Evolutionary conservation across 2,797 vertebrate genomes (phyloP), one percentile per base, ranked within the genome.

Genomic region (Ctenochaetus hawaiiensis): DNA sequence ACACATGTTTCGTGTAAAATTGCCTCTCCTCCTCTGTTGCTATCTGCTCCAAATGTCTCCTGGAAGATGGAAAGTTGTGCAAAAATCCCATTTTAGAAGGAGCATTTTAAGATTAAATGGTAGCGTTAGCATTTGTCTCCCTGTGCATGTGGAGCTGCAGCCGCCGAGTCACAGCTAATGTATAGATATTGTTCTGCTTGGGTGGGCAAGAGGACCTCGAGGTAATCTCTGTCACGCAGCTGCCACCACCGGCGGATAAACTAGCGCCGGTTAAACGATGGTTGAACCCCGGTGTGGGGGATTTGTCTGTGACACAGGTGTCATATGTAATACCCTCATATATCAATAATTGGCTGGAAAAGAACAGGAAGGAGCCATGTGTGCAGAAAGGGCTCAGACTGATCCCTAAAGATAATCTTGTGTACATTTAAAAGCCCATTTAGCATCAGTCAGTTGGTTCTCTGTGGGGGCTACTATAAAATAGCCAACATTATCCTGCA

Each of bases 271-370:
- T 87, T 92, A 91, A 92, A 88, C 54, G 74, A 92, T 88, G 86
- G 92, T 92, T 96, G 94, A 92, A 89, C 86, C 70, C 86, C 49
- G 54, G 79, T 86, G 87, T 62, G 44, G 75, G 77, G 69, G 92
- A 94, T 91, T 94, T 64, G 0, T 91, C 91, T 91, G 92, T 91
- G 93, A 94, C 94, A 96, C 92, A 96, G 94, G 95, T 96, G 95
- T 96, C 95, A 93, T 86, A 91, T 96, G 95, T 95, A 96, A 96
- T 96, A 94, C 94, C 84, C 77, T 93, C 94, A 92, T 93, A 92
- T 94, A 96, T 96, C 95, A 96, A 92, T 95, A 96, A 95, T 84
- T 78, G 81, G 71, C 76, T 78, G 78, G 61, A 85, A 87, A 84
- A 82, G 68, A 84, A 86, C 92, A 93, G 93, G 94, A 91, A 80